These are phyloP conservation scores for Myotis yumanensis DNA, from an alignment of 2,113 vertebrate species.

Conservation along the genomic window DNA sequence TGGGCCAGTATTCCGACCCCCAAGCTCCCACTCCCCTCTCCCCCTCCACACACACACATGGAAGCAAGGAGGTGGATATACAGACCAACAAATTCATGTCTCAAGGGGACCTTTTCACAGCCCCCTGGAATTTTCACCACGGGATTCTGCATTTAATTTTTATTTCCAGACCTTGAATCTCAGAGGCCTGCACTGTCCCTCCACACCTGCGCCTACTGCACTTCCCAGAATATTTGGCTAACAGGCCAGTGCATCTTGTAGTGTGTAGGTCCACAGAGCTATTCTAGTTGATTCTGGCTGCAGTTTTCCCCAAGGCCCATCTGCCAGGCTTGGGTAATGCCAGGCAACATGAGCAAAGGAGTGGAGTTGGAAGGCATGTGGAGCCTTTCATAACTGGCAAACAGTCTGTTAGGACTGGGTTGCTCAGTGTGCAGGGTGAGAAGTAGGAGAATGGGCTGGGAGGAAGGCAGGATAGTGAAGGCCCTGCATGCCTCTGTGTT, in stretches of 20 bases:
- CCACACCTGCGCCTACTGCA: background rate
- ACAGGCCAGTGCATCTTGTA: background rate
- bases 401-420: background rate
- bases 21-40: accelerated
- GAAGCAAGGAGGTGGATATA: background rate
- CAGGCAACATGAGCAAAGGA: background rate
- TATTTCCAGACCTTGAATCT: background rate
- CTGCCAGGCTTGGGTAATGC: conserved; percentile 17
- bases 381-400: background rate
- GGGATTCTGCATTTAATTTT: background rate
- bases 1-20: background rate
- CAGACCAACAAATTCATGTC: background rate
- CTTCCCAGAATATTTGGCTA: conserved; percentile 1
- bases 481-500: background rate
- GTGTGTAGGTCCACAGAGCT: conserved; percentile 45
- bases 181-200: background rate
- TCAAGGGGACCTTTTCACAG: background rate
- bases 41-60: background rate
- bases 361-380: background rate
- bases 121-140: background rate
- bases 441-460: background rate
- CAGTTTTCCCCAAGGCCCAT: background rate
- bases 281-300: conserved; percentile 53
- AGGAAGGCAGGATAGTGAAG: background rate
- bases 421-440: background rate